Base-by-base conservation (phyloP, 2,888 invertebrate genomes). In the Polydrusus pterygomalis region DNA sequence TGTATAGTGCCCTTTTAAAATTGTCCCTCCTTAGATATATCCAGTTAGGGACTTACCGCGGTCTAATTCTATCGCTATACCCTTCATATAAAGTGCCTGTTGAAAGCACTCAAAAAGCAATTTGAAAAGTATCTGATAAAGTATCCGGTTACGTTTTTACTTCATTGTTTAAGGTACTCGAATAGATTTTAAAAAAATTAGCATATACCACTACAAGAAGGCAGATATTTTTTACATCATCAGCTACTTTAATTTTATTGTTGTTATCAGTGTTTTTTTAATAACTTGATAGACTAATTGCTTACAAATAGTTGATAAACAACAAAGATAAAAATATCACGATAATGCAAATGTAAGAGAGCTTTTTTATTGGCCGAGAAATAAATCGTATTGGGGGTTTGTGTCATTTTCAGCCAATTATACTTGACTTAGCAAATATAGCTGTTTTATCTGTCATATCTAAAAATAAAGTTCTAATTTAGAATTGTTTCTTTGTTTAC, bases 241-340 rank as follows among this genome's bases (percentile, higher is more conserved):
- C 13, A 38, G 58, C 58, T 60, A 38, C 58, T 60, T 38, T 40
- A 60, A 60, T 60, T 60, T 38, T 60, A n/a, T 30, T 60, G n/a
- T 60, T 60, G 38, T 60, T 38, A 60, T 34, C 34, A 34, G 8
- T 34, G 38, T 10, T 38, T 11, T n/a, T 58, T 60, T 60, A 60
- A 60, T 60, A 60, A 60, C 38, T 38, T 18, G 58, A 60, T 60
- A 60, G 58, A 17, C 18, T 60, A 60, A 60, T 60, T 60, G 58
- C 58, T 60, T 38, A 38, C 38, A 38, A 60, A 60, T 38, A 38
- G 58, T 38, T 60, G 58, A 60, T 60, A 60, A 60, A 60, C 17
- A 10, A 17, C 5, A 17, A 38, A 38, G 38, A 38, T 60, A 20
- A 60, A 17, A 38, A n/a, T n/a, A n/a, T 60, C 11, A 17, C 15